Evolutionary conservation across 2,888 invertebrate genomes (phyloP), one percentile per base, ranked within the genome.

Genomic region (Vannuccia rotundouncinata): DNA sequence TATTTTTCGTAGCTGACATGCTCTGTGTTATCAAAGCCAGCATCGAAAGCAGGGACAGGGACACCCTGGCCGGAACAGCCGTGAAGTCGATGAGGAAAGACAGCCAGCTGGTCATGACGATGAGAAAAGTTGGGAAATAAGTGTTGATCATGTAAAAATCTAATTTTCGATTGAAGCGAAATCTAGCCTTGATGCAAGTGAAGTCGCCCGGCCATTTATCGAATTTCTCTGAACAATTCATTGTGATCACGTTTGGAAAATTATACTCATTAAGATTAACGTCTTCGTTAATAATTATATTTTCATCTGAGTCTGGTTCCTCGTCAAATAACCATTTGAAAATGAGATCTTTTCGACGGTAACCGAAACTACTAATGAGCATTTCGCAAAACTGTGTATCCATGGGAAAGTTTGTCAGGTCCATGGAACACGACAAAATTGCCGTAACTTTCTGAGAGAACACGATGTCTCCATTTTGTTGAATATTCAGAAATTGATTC

Each of bases 361-460:
- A 81, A 17, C 81, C 81, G 31, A 82, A 82, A 31, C 81, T 82
- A n/a, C 79, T 75, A 17, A 82, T 31, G 10, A 60, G 73, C 22
- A 82, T 25, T 0, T 28, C 30, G 66, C 82, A 82, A 22, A 45
- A 76, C 31, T 82, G 82, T 0, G 81, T 31, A 73, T 82, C 82
- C 59, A 82, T 74, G 1, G 82, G 82, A 77, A 82, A 82, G 25
- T 79, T 82, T 25, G 66, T 45, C 25, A 82, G 66, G 29, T 81
- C 74, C 80, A 81, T 81, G 29, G 59, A 60, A 76, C 81, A 81
- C 25, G 74, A 80, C 74, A 81, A 59, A 45, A 59, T 80, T 10
- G 76, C 1, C 25, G 31, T 29, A n/a, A 81, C 27, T 27, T 82
- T 73, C 59, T 74, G 81, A 30, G 75, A 76, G 45, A 79, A 81